Base-by-base conservation (phyloP, 2,888 invertebrate genomes). In the Thymelicus acteon region DNA sequence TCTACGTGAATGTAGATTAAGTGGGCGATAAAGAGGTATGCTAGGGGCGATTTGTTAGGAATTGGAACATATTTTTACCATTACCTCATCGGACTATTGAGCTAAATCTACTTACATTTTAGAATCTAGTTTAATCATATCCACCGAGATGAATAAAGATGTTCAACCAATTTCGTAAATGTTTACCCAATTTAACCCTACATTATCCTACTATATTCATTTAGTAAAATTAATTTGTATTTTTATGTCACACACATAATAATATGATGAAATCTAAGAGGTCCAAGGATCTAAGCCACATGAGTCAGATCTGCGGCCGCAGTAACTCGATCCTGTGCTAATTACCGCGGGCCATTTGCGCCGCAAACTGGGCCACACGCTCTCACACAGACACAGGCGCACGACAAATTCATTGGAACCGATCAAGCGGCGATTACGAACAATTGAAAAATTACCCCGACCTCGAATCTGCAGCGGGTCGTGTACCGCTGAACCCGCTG, bases 391-490 rank as follows among this genome's bases (percentile, higher is more conserved):
- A 58, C 13, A n/a, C 58, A n/a, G 48, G 60, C 75, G 78, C 79
- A 70, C 76, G 77, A 79, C 71, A 74, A 80, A 78, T 80, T 83
- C 82, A 77, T 79, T 77, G 76, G 82, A 85, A 86, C 83, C 82
- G 80, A 87, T 84, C 79, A 63, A 72, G 64, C 60, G 60, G 8
- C 78, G 81, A 83, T 87, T 87, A 85, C 77, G 44, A 70, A 76
- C 82, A 85, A 89, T 89, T 88, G 85, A 79, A 82, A 82, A 86
- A 88, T 87, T 85, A 79, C 81, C 80, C 77, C 79, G 79, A 78
- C 78, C 70, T 70, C 70, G 70, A 70, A 70, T 52, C 58, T 6
- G 60, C 37, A 6, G 72, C 74, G 24, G 71, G 71, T 65, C 71
- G 40, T 64, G 71, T 65, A 65, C 64, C 44, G 52, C 52, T 70